Conservation (phyloP, 1,140 invertebrate species). For the Agrypnia vestita region DNA sequence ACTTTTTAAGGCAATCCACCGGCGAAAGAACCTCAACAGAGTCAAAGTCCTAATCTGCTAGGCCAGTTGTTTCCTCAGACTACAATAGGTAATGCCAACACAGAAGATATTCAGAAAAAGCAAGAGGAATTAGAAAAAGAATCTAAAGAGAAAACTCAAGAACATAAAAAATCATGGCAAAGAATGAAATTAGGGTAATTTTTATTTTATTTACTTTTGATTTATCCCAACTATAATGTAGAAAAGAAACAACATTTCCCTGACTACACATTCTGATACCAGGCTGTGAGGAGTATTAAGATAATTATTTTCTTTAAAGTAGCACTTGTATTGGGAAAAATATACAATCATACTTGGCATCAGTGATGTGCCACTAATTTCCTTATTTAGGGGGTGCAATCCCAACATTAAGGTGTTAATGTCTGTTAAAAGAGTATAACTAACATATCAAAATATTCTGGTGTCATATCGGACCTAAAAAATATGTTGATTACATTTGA, state of each 20-base stretch:
- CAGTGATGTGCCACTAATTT: too few species aligned
- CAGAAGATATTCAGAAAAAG: slow-evolving; percentile 68
- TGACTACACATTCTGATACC: background rate
- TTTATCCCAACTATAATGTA: background rate
- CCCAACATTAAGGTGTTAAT: too few species aligned
- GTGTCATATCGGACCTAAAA: too few species aligned
- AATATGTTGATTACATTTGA: too few species aligned
- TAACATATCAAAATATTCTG: too few species aligned
- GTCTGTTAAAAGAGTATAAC: too few species aligned
- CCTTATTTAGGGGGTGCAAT: too few species aligned
- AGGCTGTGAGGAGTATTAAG: too few species aligned
- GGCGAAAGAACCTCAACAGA: slow-evolving; percentile 34
- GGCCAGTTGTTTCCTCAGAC: slow-evolving; percentile 69
- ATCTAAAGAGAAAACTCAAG: slow-evolving; percentile 70
- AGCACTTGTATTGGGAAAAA: too few species aligned
- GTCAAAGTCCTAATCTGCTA: slow-evolving; percentile 61
- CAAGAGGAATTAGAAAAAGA: slow-evolving; percentile 71
- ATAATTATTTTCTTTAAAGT: too few species aligned
- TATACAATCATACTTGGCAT: too few species aligned
- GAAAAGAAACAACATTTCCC: slow-evolving; percentile 1
- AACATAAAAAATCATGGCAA: slow-evolving; percentile 76
- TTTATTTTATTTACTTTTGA: slow-evolving; percentile 2
- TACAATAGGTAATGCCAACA: slow-evolving; percentile 63
- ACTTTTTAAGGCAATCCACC: slow-evolving; percentile 25
- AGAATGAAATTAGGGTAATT: slow-evolving; percentile 75